These are phyloP conservation scores for Terebella lapidaria DNA, from an alignment of 2,888 invertebrate species.

Conservation along the genomic window DNA sequence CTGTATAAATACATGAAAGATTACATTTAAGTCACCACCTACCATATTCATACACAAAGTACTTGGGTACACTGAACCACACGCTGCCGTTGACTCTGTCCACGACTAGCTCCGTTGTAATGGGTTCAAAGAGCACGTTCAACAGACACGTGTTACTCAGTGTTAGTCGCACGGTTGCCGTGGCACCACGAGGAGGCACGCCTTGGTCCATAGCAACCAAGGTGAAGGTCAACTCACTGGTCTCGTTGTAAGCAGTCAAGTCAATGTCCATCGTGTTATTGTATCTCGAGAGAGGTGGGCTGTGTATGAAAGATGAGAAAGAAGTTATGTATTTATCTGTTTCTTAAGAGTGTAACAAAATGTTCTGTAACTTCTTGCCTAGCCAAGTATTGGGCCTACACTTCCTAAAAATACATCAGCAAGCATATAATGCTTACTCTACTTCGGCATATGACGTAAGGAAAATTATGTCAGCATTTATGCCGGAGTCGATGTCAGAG, in stretches of 20 bases:
- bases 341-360: no score
- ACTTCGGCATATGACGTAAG: no score
- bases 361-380: no score
- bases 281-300: conserved; percentile 27
- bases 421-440: no score
- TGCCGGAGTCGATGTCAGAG: conserved; percentile 30
- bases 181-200: conserved; percentile 29
- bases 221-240: conserved; percentile 30
- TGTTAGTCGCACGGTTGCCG: conserved; percentile 14
- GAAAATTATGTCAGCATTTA: neutral
- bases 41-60: conserved; percentile 34
- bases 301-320: no score
- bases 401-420: no score
- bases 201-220: conserved; percentile 34
- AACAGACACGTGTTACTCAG: conserved; percentile 39
- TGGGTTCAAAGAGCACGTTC: conserved; percentile 29
- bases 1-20: no score
- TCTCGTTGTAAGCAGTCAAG: conserved; percentile 29
- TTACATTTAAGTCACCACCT: no score
- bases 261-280: conserved; percentile 21
- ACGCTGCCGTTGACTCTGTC: conserved; percentile 30
- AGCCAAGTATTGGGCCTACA: no score
- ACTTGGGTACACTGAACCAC: conserved; percentile 31
- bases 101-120: conserved; percentile 26
- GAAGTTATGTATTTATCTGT: no score